phyloP scores from a whole-genome alignment of 2,797 vertebrate species.

The Catharus ustulatus region DNA sequence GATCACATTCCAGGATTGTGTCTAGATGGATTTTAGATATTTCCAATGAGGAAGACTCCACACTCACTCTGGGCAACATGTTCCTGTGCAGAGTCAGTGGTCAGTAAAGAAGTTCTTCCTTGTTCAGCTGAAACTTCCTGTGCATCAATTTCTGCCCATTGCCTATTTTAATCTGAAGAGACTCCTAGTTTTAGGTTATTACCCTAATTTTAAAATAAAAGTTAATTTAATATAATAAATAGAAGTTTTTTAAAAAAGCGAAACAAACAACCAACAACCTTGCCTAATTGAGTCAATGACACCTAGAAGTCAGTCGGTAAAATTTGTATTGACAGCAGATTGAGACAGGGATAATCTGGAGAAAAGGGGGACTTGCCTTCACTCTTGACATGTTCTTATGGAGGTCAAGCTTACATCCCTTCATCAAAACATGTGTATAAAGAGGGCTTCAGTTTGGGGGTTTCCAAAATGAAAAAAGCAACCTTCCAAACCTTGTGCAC shows the following conservation, averaged over 20 bases:
- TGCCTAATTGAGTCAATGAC: background rate
- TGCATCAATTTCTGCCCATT: fast-evolving
- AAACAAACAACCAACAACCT: background rate
- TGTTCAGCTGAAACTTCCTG: background rate
- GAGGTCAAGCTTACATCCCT: background rate
- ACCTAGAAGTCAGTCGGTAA: fast-evolving
- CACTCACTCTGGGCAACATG: background rate
- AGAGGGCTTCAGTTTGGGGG: background rate
- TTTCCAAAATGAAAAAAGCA: background rate
- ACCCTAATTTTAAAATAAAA: background rate
- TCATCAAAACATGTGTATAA: background rate
- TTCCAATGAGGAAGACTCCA: background rate
- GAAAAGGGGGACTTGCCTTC: background rate
- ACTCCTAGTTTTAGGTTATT: fast-evolving
- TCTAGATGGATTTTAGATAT: background rate
- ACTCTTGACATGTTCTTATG: background rate
- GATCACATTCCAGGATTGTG: background rate
- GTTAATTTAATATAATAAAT: background rate
- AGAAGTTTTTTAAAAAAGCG: background rate
- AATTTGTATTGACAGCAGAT: background rate
- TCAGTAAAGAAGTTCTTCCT: no score
- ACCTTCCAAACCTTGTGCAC: background rate
- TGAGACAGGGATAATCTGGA: background rate
- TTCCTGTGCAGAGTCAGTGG: background rate
- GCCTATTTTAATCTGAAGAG: background rate